These are phyloP conservation scores for Sebastes elongatus DNA, from an alignment of 2,797 vertebrate genomes.

Conservation along the genomic window DNA sequence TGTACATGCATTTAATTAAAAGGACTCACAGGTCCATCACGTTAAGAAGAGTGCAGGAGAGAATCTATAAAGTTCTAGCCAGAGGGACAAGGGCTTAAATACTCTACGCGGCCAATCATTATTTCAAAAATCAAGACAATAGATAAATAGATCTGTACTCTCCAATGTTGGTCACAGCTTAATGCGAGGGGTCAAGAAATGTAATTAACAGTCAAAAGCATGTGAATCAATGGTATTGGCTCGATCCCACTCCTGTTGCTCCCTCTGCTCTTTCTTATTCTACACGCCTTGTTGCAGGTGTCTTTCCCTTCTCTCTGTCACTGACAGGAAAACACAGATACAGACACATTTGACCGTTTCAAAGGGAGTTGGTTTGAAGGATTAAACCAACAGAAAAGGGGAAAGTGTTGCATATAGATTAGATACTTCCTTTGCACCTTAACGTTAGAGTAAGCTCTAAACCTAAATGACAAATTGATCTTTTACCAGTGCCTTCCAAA, in stretches of 20 bases:
- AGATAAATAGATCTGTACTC: background rate
- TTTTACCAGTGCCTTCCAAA: too few species aligned
- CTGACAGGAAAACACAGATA: too few species aligned
- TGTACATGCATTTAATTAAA: background rate
- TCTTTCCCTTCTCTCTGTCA: background rate
- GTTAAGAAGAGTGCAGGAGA: background rate
- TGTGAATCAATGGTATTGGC: background rate
- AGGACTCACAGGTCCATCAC: background rate
- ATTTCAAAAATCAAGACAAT: background rate
- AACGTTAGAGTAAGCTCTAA: accelerated
- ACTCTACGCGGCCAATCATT: background rate
- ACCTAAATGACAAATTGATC: too few species aligned
- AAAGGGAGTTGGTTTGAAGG: too few species aligned
- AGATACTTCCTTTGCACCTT: too few species aligned
- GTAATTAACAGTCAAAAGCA: background rate
- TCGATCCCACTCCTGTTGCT: background rate
- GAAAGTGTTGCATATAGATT: too few species aligned
- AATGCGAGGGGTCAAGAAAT: background rate
- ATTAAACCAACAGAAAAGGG: too few species aligned
- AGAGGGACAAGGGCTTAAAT: background rate
- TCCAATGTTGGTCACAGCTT: background rate
- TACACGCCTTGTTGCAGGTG: background rate
- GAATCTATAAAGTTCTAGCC: background rate
- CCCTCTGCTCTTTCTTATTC: background rate
- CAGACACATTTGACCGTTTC: too few species aligned